Evolutionary conservation across 2,888 invertebrate genomes (phyloP).

Genomic region (Nycteola revayana): DNA sequence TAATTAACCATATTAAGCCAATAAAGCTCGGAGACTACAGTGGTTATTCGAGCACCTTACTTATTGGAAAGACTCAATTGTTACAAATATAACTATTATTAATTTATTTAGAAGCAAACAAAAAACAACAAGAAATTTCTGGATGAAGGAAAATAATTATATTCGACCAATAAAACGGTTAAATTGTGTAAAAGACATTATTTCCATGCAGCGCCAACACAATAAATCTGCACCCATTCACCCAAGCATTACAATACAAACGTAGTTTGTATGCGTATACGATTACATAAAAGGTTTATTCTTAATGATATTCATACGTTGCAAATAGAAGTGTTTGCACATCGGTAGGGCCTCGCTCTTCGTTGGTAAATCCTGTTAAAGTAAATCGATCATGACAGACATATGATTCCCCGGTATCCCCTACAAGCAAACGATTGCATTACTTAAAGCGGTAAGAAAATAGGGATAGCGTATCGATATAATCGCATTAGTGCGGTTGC

Average conservation of each 20-base stretch:
- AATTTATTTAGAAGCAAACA: slow-evolving; percentile 10
- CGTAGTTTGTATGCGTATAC: too few relatives aligned
- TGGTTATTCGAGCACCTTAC: slow-evolving; percentile 15
- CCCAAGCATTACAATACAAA: too few relatives aligned
- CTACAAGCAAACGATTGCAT: slow-evolving; percentile 22
- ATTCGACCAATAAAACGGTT: slow-evolving; percentile 43
- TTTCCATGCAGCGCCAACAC: slow-evolving; percentile 31
- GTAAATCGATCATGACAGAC: slow-evolving; percentile 29
- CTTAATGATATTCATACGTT: slow-evolving; percentile 11
- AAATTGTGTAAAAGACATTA: slow-evolving; percentile 45
- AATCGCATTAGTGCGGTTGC: slow-evolving; percentile 31
- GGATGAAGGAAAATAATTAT: slow-evolving; percentile 24
- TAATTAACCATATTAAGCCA: slow-evolving; percentile 23
- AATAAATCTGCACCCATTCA: slow-evolving; percentile 21
- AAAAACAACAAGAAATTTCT: slow-evolving; percentile 14
- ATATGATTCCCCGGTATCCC: slow-evolving; percentile 17
- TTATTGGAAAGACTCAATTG: slow-evolving; percentile 6
- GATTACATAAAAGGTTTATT: too few relatives aligned
- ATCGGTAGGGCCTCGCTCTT: slow-evolving; percentile 20
- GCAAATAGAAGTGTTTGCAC: slow-evolving; percentile 26
- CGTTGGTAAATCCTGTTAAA: slow-evolving; percentile 32
- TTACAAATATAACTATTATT: slow-evolving; percentile 14
- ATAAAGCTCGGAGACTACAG: slow-evolving; percentile 16
- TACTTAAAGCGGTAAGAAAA: slow-evolving; percentile 25
- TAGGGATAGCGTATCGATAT: slow-evolving; percentile 26